Evolutionary conservation across 2,113 vertebrate species (phyloP), one percentile per base, ranked within the genome.

Genomic region (Phoenicopterus ruber): DNA sequence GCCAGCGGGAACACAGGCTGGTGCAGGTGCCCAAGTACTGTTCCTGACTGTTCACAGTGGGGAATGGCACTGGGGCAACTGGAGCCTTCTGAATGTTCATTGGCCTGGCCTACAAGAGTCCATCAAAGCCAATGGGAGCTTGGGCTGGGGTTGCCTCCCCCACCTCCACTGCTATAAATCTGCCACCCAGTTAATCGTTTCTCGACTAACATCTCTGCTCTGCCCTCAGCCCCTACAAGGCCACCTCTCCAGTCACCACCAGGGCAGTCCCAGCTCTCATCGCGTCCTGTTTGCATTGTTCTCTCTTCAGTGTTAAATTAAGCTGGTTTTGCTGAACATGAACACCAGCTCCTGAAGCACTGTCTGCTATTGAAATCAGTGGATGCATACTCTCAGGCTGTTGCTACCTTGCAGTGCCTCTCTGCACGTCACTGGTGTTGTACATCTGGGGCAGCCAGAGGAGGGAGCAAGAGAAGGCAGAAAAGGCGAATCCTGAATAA

Each of bases 11-110:
- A 49, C 82, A 63, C 34, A 44, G 77, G 67, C 94, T 82, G 86
- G 73, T 40, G 70, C 83, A 84, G 81, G 66, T 93, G 70, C 74
- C 88, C 93, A 54, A 46, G 69, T 92, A 77, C 88, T 81, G 74
- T 93, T 97, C 94, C 95, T 82, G 78, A 73, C 92, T 96, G 78
- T 90, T 95, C 55, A 58, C 82, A 83, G 87, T 96, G 91, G 95
- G 96, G 93, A 95, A 77, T 67, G 67, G 93, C 78, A 93, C 89
- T 94, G 86, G 91, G 90, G 34, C 63, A 85, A 71, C 61, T 57
- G 88, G 40, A 91, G 84, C 91, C 83, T 76, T 93, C 66, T 96
- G 58, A 74, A 17, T 61, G 55, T 92, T 79, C 44, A 2, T 89
- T 94, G 65, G 63, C 67, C 82, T 96, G 82, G 63, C 89, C 73